Conservation (phyloP, 2,113 vertebrate genomes). For the Arothron firmamentum region DNA sequence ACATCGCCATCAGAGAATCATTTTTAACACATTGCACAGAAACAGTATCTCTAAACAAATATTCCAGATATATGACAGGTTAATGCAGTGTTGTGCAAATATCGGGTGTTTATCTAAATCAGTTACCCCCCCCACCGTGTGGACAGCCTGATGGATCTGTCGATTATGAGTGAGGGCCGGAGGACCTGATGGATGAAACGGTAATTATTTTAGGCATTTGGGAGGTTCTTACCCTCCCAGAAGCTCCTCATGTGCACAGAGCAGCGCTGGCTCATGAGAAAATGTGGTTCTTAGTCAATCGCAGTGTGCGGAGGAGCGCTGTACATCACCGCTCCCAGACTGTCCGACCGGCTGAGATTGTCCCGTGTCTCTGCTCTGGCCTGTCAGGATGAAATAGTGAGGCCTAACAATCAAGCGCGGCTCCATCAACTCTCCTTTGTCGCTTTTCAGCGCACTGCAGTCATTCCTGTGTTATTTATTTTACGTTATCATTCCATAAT, state of each 20-base stretch:
- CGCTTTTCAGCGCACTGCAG: neutral
- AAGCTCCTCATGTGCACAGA: slow-evolving; percentile 25
- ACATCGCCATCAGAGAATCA: too few species aligned
- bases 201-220: slow-evolving; percentile 55
- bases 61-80: neutral
- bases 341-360: slow-evolving; percentile 22
- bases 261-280: slow-evolving; percentile 27
- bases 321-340: slow-evolving; percentile 23
- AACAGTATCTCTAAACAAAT: neutral
- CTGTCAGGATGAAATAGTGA: slow-evolving; percentile 37
- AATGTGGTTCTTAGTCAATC: slow-evolving; percentile 40
- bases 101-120: too few species aligned
- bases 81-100: neutral
- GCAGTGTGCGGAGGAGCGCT: slow-evolving; percentile 24
- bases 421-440: neutral
- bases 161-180: neutral
- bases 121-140: too few species aligned
- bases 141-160: too few species aligned
- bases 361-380: slow-evolving; percentile 15
- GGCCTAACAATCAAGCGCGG: slow-evolving; percentile 20
- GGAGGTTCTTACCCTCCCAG: slow-evolving; percentile 53
- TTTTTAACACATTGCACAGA: neutral
- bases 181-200: slow-evolving; percentile 58
- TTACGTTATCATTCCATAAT: neutral
- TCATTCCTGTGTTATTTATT: slow-evolving; percentile 5